phyloP scores from a whole-genome alignment of 2,113 vertebrate species.

The Chloropsis hardwickii region DNA sequence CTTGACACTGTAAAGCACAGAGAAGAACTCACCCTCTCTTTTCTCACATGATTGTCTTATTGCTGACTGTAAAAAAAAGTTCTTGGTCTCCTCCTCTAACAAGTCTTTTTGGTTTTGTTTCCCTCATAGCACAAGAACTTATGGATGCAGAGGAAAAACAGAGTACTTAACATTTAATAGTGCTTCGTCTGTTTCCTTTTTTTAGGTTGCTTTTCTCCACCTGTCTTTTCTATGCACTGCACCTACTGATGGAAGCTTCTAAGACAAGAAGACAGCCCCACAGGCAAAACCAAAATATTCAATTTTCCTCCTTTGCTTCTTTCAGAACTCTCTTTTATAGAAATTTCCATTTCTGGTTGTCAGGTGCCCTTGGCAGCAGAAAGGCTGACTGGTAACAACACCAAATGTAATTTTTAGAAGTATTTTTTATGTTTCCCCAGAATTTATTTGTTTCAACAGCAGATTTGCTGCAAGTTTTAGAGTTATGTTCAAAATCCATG shows the following conservation, averaged over 20 bases:
- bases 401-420: not conserved
- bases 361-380: not conserved
- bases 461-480: not conserved
- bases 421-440: not conserved
- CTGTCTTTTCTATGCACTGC: not conserved
- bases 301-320: not conserved
- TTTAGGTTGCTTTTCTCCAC: not conserved
- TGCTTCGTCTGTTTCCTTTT: not conserved
- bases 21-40: not conserved
- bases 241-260: not conserved
- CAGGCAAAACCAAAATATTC: not conserved
- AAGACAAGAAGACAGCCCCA: not conserved
- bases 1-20: not conserved
- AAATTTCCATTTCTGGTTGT: not conserved
- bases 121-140: not conserved
- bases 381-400: not conserved
- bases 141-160: not conserved
- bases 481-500: constrained; percentile 16
- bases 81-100: not conserved
- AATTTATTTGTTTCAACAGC: constrained; percentile 13
- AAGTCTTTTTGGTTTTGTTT: not conserved
- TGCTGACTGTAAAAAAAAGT: not conserved
- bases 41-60: not conserved
- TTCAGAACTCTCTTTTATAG: not conserved
- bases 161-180: not conserved